A percentile compares a stretch with the other conserved stretches of the same genome.
phyloP scores from a whole-genome alignment of 2,888 invertebrate genomes.

The Cacoxenus indagator region DNA sequence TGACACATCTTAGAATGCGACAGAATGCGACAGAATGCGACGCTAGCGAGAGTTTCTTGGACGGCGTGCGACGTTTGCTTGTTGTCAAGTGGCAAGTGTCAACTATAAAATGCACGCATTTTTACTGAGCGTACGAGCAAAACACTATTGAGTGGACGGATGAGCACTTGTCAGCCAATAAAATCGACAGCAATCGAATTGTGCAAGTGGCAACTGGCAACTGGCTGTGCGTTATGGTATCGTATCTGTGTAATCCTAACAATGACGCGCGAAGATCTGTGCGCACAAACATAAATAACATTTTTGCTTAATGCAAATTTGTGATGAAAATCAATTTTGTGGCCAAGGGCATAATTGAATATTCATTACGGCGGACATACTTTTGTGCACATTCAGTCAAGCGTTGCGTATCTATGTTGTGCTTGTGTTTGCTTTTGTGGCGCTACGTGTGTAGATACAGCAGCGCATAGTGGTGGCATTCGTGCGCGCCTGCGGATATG shows the following conservation, averaged over 20 bases:
- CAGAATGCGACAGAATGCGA: background rate
- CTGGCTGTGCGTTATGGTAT: background rate
- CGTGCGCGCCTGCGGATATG: constrained; percentile 62
- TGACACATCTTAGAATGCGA: background rate
- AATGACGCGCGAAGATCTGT: background rate
- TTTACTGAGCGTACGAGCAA: background rate
- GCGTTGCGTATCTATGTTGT: constrained; percentile 1
- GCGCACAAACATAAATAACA: constrained; percentile 5
- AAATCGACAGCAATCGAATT: background rate
- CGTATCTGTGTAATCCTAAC: background rate
- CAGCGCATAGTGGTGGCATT: constrained; percentile 17
- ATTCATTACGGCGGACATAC: constrained; percentile 45
- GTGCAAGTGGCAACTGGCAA: background rate
- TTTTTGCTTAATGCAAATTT: constrained; percentile 19
- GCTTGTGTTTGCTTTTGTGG: background rate
- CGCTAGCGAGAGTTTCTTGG: background rate
- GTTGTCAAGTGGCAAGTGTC: constrained; percentile 7
- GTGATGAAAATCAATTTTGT: constrained; percentile 18
- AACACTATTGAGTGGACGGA: background rate
- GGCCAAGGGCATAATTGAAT: constrained; percentile 45
- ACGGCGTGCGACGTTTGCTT: background rate
- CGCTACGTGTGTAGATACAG: background rate
- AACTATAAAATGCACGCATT: constrained; percentile 22
- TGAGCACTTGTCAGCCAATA: constrained; percentile 6
- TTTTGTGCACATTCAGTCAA: background rate